Evolutionary conservation across 2,113 vertebrate genomes (phyloP).

Genomic region (Grantiella picta): DNA sequence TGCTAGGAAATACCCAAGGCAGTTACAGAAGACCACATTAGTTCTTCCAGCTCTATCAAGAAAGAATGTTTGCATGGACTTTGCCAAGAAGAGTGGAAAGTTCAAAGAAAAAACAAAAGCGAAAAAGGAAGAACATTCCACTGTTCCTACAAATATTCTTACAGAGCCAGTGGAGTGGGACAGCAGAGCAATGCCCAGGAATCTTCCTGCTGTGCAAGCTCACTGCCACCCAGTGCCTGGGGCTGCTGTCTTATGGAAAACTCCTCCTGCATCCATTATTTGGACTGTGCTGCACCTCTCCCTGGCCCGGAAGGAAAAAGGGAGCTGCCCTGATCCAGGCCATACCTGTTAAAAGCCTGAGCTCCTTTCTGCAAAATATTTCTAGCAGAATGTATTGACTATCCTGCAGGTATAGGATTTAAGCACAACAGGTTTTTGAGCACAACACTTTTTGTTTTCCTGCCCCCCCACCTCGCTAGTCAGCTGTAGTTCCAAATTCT

Average conservation of each 20-base stretch:
- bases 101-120: not conserved
- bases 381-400: not conserved
- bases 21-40: not conserved
- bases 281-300: not conserved
- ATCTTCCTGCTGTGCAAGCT: not conserved
- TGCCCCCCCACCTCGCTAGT: fast-evolving
- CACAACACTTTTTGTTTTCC: not conserved
- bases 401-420: not conserved
- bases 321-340: not conserved
- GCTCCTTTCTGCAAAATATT: not conserved
- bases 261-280: not conserved
- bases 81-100: not conserved
- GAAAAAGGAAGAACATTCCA: not conserved
- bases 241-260: not conserved
- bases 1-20: not conserved
- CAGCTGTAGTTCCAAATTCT: not conserved
- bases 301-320: not conserved
- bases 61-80: not conserved
- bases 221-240: not conserved
- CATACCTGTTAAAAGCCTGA: not conserved
- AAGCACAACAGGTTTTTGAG: not conserved
- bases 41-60: not conserved
- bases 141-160: not conserved
- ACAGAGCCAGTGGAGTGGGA: not conserved
- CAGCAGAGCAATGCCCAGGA: not conserved